Percentiles rank a stretch among this genome's conserved stretches.
Conservation (phyloP, 2,113 vertebrate genomes). For the Philantomba maxwellii region DNA sequence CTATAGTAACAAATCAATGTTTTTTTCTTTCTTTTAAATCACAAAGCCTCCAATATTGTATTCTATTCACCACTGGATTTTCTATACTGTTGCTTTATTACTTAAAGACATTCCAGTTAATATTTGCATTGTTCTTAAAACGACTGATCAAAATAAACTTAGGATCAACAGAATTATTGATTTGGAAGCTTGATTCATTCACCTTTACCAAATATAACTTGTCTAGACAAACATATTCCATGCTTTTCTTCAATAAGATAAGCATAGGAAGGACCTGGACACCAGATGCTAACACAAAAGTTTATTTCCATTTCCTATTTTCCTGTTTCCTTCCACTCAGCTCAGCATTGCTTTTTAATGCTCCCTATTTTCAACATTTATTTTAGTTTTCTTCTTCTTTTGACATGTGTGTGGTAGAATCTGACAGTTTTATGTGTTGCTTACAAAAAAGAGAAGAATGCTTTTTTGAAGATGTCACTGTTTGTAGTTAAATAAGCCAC, state of each 20-base stretch:
- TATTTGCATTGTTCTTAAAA: background rate
- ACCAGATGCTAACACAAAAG: background rate
- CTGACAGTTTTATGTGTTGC: slow-evolving; percentile 31
- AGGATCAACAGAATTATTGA: background rate
- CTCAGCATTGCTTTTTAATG: background rate
- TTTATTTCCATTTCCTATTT: background rate
- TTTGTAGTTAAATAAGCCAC: slow-evolving; percentile 43
- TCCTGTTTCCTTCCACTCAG: background rate
- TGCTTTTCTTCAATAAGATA: slow-evolving; percentile 9
- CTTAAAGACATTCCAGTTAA: background rate
- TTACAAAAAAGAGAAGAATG: slow-evolving; percentile 16
- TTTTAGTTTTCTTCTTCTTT: slow-evolving; percentile 27
- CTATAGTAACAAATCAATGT: background rate
- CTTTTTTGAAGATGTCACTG: slow-evolving; percentile 36
- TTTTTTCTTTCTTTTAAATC: background rate
- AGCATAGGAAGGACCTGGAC: background rate
- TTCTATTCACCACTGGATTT: background rate
- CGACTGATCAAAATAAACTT: background rate
- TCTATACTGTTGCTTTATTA: background rate
- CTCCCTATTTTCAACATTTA: slow-evolving; percentile 27
- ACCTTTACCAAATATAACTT: background rate
- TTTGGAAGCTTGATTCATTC: background rate
- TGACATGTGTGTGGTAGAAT: background rate
- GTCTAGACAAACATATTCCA: background rate
- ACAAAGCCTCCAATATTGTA: background rate